Percentiles rank a stretch among this genome's conserved stretches.
phyloP scores from a whole-genome alignment of 1,140 invertebrate genomes.

The Drosophila jambulina region DNA sequence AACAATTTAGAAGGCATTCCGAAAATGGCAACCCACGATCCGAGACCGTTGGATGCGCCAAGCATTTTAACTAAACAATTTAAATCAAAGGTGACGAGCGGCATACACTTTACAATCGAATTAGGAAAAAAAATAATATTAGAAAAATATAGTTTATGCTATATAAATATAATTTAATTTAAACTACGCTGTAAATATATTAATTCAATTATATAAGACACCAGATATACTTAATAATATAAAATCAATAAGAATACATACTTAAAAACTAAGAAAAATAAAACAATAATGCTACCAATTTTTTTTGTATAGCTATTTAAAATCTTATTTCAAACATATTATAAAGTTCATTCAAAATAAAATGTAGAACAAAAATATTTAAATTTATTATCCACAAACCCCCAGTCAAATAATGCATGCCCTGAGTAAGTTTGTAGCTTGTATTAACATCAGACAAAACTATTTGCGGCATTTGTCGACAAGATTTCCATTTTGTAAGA shows the following conservation, averaged over 20 bases:
- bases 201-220: no score
- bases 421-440: background rate
- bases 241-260: no score
- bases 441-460: slow-evolving; percentile 22
- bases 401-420: background rate
- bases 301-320: background rate
- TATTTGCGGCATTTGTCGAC: slow-evolving; percentile 69
- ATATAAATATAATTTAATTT: background rate
- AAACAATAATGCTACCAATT: no score
- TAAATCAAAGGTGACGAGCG: background rate
- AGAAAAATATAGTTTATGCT: background rate
- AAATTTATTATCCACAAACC: no score
- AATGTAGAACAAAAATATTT: no score
- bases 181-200: no score
- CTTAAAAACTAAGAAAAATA: no score
- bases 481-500: slow-evolving; percentile 71
- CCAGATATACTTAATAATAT: no score
- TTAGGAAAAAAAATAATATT: background rate
- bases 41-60: slow-evolving; percentile 45
- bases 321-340: background rate
- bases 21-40: slow-evolving; percentile 70
- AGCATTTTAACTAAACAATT: slow-evolving; percentile 47
- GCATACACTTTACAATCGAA: slow-evolving; percentile 21
- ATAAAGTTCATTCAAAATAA: no score
- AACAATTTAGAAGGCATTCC: slow-evolving; percentile 82